Evolutionary conservation across 2,113 vertebrate genomes (phyloP), one percentile per base, ranked within the genome.

Genomic region (Illadopsis cleaveri): DNA sequence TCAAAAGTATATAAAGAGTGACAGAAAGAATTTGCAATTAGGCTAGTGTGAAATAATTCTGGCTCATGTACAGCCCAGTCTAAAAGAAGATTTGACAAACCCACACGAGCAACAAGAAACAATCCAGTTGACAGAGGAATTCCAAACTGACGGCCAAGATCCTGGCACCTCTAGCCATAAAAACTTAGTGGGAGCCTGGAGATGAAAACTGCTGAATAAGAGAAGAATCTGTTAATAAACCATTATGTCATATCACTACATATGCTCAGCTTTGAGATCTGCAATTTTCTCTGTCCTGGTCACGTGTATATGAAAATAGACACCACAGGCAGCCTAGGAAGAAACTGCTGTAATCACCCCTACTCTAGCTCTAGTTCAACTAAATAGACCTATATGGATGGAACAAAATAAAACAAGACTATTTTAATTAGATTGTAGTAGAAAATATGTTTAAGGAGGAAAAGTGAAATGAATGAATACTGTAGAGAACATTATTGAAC

Each of bases 1-100:
- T 47, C 64, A 57, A 72, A 83, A 75, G n/a, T 17, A 9, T 78
- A 51, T 78, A 86, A 83, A 80, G n/a, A 91, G 51, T 88, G 79
- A 86, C 64, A 93, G 54, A 42, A 66, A 82, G 68, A 56, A 89
- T 38, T 60, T 86, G 40, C 40, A 81, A 56, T 64, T 70, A 83
- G 58, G 28, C 35, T 88, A 92, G 64, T 75, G 90, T 94, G 86
- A 96, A 95, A 86, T 64, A 88, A 58, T 78, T 94, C 51, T 93
- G 75, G 35, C 71, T 90, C 47, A 10, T 14, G 6, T 57, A 77
- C 51, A 87, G 21, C 40, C 21, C 81, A 54, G 65, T 96, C 84
- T 82, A 51, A 86, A 89, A 89, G 82, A 56, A 82, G 76, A 88
- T 61, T 60, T 89, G 60, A 92, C 64, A 92, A 94, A 92, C 48